Conservation (phyloP, 2,113 vertebrate species). For the Lepidothrix coronata region DNA sequence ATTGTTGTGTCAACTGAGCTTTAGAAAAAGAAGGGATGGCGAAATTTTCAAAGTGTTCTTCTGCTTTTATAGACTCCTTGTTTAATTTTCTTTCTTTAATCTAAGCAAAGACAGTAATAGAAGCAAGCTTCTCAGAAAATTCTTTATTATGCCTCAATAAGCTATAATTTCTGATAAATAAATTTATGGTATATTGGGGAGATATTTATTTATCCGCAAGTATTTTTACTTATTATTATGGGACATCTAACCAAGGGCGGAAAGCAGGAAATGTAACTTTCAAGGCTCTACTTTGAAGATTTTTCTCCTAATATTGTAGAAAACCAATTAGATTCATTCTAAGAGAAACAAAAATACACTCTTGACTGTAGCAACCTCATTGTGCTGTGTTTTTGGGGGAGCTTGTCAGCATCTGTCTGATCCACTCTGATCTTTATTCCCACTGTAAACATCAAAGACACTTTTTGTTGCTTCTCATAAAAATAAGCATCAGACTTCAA, state of each 20-base stretch:
- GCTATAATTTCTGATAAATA: background rate
- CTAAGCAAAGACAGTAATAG: background rate
- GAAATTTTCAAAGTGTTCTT: background rate
- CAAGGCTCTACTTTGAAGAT: background rate
- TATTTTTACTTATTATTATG: background rate
- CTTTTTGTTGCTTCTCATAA: conserved; percentile 59
- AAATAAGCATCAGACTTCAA: conserved; percentile 54
- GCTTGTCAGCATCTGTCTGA: conserved; percentile 65
- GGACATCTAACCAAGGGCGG: background rate
- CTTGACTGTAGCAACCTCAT: conserved; percentile 47
- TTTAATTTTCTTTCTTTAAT: background rate
- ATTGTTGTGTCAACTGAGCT: background rate
- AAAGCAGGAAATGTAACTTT: background rate
- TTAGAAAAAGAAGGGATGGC: background rate
- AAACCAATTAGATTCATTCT: conserved; percentile 16
- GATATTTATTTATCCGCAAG: background rate
- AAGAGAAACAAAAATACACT: conserved; percentile 17
- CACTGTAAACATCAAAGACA: conserved; percentile 71
- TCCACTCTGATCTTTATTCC: conserved; percentile 67
- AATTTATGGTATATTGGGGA: background rate
- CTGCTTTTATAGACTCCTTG: background rate
- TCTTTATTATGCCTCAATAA: background rate
- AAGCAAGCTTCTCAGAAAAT: background rate
- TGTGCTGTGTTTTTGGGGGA: conserved; percentile 56
- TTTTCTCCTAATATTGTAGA: background rate